phyloP scores from a whole-genome alignment of 2,797 vertebrate species.

The Notolabrus celidotus region DNA sequence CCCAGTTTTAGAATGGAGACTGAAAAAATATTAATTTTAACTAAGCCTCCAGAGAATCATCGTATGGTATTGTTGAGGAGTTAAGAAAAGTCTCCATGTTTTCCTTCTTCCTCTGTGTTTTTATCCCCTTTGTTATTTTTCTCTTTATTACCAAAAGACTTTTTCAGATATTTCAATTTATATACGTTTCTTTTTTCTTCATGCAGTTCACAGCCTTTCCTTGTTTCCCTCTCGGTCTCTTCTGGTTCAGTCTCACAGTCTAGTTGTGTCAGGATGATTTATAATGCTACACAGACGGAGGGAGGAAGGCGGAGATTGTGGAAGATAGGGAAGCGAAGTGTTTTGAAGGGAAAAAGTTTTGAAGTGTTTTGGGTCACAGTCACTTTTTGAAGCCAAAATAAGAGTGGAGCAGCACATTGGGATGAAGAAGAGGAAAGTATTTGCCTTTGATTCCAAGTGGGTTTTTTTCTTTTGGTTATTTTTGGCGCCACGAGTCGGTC shows the following conservation, averaged over 20 bases:
- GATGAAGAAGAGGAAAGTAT: not conserved
- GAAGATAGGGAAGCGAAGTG: conserved; percentile 1
- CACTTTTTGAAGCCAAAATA: conserved; percentile 1
- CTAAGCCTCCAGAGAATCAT: conserved; percentile 87
- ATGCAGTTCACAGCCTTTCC: not conserved
- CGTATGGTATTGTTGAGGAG: conserved; percentile 89
- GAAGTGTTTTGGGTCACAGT: conserved; percentile 28
- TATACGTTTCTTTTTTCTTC: not conserved
- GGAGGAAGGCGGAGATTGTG: not conserved
- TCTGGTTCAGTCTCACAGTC: conserved; percentile 24
- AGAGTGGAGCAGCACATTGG: not conserved
- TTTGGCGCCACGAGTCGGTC: not conserved
- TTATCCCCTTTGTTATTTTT: too few species aligned
- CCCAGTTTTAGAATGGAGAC: too few species aligned
- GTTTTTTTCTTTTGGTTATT: too few species aligned
- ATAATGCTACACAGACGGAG: conserved; percentile 7
- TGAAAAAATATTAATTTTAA: too few species aligned
- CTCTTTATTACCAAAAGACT: too few species aligned
- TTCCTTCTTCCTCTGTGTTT: too few species aligned
- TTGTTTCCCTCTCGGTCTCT: not conserved
- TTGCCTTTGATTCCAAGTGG: not conserved
- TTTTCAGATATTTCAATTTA: not conserved
- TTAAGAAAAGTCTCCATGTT: conserved; percentile 94
- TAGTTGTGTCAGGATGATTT: conserved; percentile 67
- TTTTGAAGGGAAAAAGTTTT: not conserved